Conservation (phyloP, 2,888 invertebrate genomes). For the Ornithoptera priamus region DNA sequence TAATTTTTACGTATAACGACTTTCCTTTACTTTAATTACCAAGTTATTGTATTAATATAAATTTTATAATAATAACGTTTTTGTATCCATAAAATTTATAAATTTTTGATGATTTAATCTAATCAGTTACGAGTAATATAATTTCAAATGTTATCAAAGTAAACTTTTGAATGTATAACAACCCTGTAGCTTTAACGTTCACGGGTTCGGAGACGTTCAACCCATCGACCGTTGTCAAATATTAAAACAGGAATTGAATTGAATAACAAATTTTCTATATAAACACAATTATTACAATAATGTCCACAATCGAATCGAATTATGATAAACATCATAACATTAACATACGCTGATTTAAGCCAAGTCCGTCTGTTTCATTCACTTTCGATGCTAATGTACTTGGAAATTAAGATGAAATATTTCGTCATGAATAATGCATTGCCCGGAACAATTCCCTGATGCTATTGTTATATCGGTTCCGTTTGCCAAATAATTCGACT, state of each 20-base stretch:
- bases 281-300: conserved; percentile 29
- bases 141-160: background rate
- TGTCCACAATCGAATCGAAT: conserved; percentile 21
- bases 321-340: conserved; percentile 22
- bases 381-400: conserved; percentile 30
- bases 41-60: too few relatives aligned
- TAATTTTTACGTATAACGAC: too few relatives aligned
- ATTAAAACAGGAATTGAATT: conserved; percentile 60
- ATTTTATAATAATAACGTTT: too few relatives aligned
- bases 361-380: conserved; percentile 17
- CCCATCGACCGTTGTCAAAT: conserved; percentile 62
- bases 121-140: background rate
- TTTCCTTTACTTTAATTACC: too few relatives aligned
- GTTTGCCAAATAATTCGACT: conserved; percentile 16
- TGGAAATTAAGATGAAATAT: conserved; percentile 28
- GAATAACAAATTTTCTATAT: conserved; percentile 53
- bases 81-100: too few relatives aligned
- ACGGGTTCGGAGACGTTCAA: conserved; percentile 51
- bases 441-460: conserved; percentile 12
- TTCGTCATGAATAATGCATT: conserved; percentile 29
- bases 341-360: conserved; percentile 24
- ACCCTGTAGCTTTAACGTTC: conserved; percentile 43
- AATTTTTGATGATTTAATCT: background rate
- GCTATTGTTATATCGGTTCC: conserved; percentile 20
- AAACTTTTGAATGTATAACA: conserved; percentile 35